phyloP scores from a whole-genome alignment of 2,113 vertebrate species.

The Carassius gibelio region DNA sequence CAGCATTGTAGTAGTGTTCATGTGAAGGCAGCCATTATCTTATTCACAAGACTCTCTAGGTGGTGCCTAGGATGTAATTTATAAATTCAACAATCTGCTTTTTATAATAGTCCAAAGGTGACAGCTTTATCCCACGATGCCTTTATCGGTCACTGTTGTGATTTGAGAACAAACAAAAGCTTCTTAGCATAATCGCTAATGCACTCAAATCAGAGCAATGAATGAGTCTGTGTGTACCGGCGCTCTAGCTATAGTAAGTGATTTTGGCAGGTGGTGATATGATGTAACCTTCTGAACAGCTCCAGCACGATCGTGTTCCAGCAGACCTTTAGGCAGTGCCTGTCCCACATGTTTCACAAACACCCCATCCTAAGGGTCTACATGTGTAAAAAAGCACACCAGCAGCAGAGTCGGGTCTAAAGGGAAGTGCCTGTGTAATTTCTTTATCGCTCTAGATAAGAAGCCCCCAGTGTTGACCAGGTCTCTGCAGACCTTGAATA shows the following conservation, averaged over 20 bases:
- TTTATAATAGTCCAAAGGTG: slow-evolving; percentile 5
- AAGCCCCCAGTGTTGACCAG: neutral
- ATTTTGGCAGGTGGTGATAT: slow-evolving; percentile 46
- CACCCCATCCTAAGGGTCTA: neutral
- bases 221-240: slow-evolving; percentile 32
- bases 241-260: slow-evolving; percentile 29
- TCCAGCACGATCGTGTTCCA: slow-evolving; percentile 14
- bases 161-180: slow-evolving; percentile 3
- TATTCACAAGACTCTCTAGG: too few species aligned
- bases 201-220: slow-evolving; percentile 1
- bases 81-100: neutral
- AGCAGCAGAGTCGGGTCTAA: slow-evolving; percentile 19
- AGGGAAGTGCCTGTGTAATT: neutral
- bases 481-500: slow-evolving; percentile 28
- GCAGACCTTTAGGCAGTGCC: slow-evolving; percentile 9
- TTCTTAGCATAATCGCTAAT: slow-evolving; percentile 11
- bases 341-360: slow-evolving; percentile 19
- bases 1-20: neutral
- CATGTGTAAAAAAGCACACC: neutral
- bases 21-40: neutral
- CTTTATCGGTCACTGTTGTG: slow-evolving; percentile 1
- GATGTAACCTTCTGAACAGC: slow-evolving; percentile 16
- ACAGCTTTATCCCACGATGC: neutral
- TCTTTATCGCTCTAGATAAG: slow-evolving; percentile 17
- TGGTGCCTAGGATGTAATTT: neutral